Percentiles rank a stretch among this genome's conserved stretches.
These are phyloP conservation scores for Macroramphosus scolopax DNA, from an alignment of 2,797 vertebrate genomes.

Conservation along the genomic window DNA sequence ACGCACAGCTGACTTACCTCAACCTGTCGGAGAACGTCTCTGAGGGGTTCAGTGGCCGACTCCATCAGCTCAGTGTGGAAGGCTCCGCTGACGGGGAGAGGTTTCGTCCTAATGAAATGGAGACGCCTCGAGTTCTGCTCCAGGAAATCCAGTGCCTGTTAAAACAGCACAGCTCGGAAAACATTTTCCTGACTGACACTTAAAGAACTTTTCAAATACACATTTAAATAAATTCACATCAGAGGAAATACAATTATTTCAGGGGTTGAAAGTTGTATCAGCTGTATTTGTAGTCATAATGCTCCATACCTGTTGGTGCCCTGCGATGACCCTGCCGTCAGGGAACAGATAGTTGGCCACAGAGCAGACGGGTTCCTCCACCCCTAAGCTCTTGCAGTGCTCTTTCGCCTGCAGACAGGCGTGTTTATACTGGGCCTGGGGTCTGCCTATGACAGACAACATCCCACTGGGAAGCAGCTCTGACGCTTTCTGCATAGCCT, in stretches of 20 bases:
- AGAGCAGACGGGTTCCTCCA: conserved; percentile 84
- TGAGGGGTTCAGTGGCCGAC: conserved; percentile 79
- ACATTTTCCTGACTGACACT: too few species aligned
- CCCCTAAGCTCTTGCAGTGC: conserved; percentile 82
- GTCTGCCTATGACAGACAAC: conserved; percentile 85
- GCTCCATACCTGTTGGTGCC: conserved; percentile 83
- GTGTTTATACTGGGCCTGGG: conserved; percentile 78
- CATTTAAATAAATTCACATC: too few species aligned
- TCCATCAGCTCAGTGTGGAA: conserved; percentile 93
- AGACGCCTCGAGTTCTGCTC: conserved; percentile 81
- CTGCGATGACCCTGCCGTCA: conserved; percentile 90
- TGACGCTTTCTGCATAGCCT: conserved; percentile 92
- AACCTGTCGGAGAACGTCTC: conserved; percentile 77
- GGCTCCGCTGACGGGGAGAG: conserved; percentile 88
- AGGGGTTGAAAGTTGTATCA: too few species aligned
- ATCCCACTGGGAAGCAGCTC: conserved; percentile 87
- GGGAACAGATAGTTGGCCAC: conserved; percentile 93
- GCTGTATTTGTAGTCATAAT: not conserved
- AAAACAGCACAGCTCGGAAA: not conserved
- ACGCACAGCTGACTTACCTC: conserved; percentile 52
- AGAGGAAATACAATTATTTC: too few species aligned
- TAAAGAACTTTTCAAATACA: too few species aligned
- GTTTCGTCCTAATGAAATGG: conserved; percentile 77
- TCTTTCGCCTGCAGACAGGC: conserved; percentile 87
- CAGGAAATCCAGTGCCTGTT: conserved; percentile 89